These are phyloP conservation scores for Dufourea novaeangliae DNA, from an alignment of 1,140 invertebrate species.

Conservation along the genomic window DNA sequence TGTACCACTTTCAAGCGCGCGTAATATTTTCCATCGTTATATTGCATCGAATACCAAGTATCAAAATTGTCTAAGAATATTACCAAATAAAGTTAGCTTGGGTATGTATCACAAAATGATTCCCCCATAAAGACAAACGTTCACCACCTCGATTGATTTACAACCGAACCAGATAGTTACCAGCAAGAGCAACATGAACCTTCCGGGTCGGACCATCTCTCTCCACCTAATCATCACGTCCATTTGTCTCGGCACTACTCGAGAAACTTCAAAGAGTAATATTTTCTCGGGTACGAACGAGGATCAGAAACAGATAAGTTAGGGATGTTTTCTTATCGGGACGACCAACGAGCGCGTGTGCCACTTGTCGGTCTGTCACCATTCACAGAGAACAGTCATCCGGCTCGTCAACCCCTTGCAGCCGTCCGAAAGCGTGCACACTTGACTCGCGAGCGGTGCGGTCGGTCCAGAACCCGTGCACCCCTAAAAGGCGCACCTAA, in stretches of 20 bases:
- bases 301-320: constrained; percentile 48
- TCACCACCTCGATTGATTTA: not conserved
- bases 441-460: constrained; percentile 75
- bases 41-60: too few relatives aligned
- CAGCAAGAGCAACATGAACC: not conserved
- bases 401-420: constrained; percentile 67
- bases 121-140: too few relatives aligned
- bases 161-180: not conserved
- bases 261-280: constrained; percentile 36
- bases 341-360: constrained; percentile 29
- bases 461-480: constrained; percentile 9
- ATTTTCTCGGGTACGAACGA: constrained; percentile 24
- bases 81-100: too few relatives aligned
- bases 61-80: too few relatives aligned
- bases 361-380: constrained; percentile 75
- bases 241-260: not conserved
- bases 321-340: constrained; percentile 63
- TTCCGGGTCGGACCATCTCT: not conserved
- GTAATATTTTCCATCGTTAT: too few relatives aligned
- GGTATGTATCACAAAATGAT: not conserved
- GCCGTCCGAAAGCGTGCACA: constrained; percentile 59
- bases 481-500: constrained; percentile 61
- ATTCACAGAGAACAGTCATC: constrained; percentile 45
- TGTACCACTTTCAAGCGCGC: too few relatives aligned
- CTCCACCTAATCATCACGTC: constrained; percentile 14